Evolutionary conservation across 2,888 invertebrate species (phyloP).

Genomic region (Nesidiocoris tenuis): DNA sequence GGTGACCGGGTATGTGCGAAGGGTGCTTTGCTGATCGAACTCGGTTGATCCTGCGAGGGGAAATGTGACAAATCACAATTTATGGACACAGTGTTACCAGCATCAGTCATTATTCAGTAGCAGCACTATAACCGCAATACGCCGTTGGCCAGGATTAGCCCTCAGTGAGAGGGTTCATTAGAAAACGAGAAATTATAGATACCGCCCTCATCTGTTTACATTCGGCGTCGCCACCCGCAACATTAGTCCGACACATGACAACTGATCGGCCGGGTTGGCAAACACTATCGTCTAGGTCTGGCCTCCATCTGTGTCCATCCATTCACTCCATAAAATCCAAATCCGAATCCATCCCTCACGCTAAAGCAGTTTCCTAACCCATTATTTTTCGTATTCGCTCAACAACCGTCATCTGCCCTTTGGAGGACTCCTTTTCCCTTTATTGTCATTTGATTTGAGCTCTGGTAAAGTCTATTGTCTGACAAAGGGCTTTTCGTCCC

Average conservation of each 20-base stretch:
- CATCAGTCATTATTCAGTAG: background rate
- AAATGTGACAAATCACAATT: background rate
- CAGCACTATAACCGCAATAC: background rate
- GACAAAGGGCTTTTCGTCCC: background rate
- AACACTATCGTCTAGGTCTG: background rate
- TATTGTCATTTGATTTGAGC: background rate
- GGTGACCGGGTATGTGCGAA: background rate
- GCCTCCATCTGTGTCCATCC: background rate
- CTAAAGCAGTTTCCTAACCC: background rate
- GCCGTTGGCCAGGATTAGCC: background rate
- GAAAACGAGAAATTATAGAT: conserved; percentile 9
- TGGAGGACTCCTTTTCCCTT: background rate
- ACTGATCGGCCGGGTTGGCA: background rate
- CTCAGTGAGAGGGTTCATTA: conserved; percentile 7
- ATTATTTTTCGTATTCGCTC: background rate
- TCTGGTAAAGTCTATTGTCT: background rate
- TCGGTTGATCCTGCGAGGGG: background rate
- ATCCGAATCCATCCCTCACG: too few relatives aligned
- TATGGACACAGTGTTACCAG: background rate
- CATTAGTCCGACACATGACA: background rate
- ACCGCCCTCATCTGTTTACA: conserved; percentile 11
- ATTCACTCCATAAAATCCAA: too few relatives aligned
- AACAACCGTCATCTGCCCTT: background rate
- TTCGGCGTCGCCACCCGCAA: background rate
- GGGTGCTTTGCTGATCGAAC: background rate